These are phyloP conservation scores for Brenthis hecate DNA, from an alignment of 2,888 invertebrate genomes.

Conservation along the genomic window DNA sequence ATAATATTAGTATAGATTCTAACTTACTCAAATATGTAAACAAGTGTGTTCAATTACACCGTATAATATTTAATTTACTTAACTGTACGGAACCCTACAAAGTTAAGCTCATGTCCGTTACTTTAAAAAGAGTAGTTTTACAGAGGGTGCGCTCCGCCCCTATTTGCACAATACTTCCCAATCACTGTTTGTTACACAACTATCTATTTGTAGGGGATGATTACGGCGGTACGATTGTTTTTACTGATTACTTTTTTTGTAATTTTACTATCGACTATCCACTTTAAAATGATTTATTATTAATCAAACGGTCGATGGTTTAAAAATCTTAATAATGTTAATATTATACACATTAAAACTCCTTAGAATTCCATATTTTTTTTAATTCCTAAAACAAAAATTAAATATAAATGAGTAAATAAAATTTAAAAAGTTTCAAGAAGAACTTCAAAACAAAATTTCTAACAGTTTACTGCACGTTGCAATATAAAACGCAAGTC, in stretches of 20 bases:
- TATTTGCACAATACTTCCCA: constrained; percentile 75
- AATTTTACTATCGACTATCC: constrained; percentile 15
- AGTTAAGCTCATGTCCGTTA: constrained; percentile 39
- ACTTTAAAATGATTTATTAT: constrained; percentile 11
- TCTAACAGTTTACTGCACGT: not conserved
- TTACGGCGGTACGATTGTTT: constrained; percentile 41
- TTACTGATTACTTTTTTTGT: constrained; percentile 41
- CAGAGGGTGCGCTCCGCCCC: constrained; percentile 61
- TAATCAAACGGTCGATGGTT: not conserved
- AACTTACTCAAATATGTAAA: no score
- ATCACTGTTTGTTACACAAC: constrained; percentile 63
- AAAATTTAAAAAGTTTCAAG: no score
- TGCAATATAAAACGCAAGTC: constrained; percentile 1
- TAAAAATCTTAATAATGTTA: no score
- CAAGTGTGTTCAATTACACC: not conserved
- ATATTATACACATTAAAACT: no score
- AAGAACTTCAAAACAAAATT: not conserved
- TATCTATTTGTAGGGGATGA: constrained; percentile 49
- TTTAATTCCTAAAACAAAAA: no score
- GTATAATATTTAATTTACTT: not conserved
- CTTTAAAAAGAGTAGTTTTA: constrained; percentile 64
- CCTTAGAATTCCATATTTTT: no score
- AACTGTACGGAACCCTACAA: constrained; percentile 37
- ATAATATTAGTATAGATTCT: no score
- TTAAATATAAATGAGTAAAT: no score